Evolutionary conservation across 2,888 invertebrate genomes (phyloP), one percentile per base, ranked within the genome.

Genomic region (Agrotis ipsilon): DNA sequence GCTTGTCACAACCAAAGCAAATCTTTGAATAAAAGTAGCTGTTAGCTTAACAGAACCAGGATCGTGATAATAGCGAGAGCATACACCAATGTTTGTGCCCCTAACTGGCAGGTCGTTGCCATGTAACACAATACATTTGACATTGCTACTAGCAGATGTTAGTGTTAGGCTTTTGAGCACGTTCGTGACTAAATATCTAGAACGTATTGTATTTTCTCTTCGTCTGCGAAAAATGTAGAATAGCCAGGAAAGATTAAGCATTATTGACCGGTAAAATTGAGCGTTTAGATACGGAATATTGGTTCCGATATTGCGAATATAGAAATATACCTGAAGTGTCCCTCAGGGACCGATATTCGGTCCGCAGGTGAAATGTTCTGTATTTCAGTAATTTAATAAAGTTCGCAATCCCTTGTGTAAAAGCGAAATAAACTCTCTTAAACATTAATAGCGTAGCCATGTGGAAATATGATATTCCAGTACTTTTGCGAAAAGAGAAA

Each of bases 71-170:
- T 80, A 78, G 62, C 61, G 27, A 75, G 58, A 78, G 60, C 71
- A 83, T 78, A 85, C 75, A 85, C 39, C 24, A 72, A 55, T 75
- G 46, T 81, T 72, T 73, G 67, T 68, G 58, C 58, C 46, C 45
- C 65, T 66, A 71, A 75, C 72, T 69, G 69, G 32, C 55, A 75
- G 83, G 83, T 83, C 85, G 58, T 80, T 85, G 75, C 70, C 80
- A 67, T 74, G 76, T 61, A 76, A 71, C 57, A 82, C 58, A 73
- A 76, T 72, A 75, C 64, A 77, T 70, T 80, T 77, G 77, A 73
- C 80, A 77, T 72, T 72, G 48, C 52, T 66, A 74, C 48, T 74
- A 72, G 67, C 66, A 72, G 64, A 71, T 82, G 68, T 68, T 65
- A 78, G 71, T 78, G 76, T 68, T 70, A 76, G 76, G 51, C 68